phyloP scores from a whole-genome alignment of 64 coral and sea anemone species.

The Hydrozoanthus tunicans region DNA sequence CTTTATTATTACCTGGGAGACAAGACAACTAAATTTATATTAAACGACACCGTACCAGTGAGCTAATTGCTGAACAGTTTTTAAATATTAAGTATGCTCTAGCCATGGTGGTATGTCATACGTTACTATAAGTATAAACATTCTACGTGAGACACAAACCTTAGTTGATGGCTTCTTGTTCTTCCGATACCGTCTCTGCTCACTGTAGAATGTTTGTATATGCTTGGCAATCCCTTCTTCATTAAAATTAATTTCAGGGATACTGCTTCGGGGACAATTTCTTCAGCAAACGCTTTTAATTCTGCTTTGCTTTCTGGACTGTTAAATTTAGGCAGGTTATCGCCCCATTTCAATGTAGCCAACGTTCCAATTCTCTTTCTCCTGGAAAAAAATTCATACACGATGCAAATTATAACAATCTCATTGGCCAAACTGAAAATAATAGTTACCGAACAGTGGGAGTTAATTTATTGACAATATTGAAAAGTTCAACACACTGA shows the following conservation, averaged over 20 bases:
- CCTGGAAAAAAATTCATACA: slow-evolving; percentile 15
- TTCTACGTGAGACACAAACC: slow-evolving; percentile 11
- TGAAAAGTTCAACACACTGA: slow-evolving; percentile 5
- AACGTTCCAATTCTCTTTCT: slow-evolving; percentile 24
- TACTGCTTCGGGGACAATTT: slow-evolving; percentile 16
- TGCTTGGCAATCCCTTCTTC: slow-evolving; percentile 23
- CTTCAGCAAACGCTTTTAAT: slow-evolving; percentile 22
- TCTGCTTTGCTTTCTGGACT: slow-evolving; percentile 21
- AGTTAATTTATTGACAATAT: slow-evolving; percentile 28
- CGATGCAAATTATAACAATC: not conserved
- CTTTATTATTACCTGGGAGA: slow-evolving; percentile 7
- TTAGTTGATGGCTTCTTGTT: slow-evolving; percentile 8
- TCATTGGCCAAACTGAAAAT: not conserved
- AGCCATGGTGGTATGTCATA: not conserved
- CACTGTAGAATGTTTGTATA: slow-evolving; percentile 31
- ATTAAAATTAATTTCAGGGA: slow-evolving; percentile 36
- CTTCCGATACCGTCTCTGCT: slow-evolving; percentile 18
- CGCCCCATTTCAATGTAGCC: slow-evolving; percentile 12
- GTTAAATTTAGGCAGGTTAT: slow-evolving; percentile 23
- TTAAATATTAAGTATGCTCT: slow-evolving; percentile 26
- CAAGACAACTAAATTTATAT: not conserved
- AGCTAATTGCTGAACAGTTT: slow-evolving; percentile 8
- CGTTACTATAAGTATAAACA: not conserved
- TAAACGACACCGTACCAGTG: not conserved
- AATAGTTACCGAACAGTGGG: not conserved